Percentiles rank a stretch among this genome's conserved stretches.
phyloP scores from a whole-genome alignment of 2,113 vertebrate species.

The Tricholaema leucomelas region DNA sequence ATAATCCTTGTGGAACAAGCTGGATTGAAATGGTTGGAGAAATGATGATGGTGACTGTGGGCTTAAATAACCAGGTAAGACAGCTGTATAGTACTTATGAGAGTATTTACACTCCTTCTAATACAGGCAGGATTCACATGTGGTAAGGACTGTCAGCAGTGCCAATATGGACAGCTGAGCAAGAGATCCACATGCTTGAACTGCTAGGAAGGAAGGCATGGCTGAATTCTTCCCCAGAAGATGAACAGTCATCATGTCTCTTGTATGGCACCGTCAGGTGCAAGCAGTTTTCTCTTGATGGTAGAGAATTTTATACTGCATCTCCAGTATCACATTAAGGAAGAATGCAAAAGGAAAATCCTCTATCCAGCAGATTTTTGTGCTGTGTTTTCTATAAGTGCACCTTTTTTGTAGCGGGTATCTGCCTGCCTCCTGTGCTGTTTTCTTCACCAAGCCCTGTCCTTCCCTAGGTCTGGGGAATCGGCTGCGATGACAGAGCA shows the following conservation, averaged over 20 bases:
- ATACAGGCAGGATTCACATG: fast-evolving
- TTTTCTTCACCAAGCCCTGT: not conserved
- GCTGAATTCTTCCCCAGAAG: not conserved
- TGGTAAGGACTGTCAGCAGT: not conserved
- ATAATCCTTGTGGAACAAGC: conserved; percentile 93
- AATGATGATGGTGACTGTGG: conserved; percentile 92
- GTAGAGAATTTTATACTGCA: not conserved
- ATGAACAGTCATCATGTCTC: not conserved
- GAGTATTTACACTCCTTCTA: not conserved
- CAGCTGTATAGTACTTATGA: not conserved
- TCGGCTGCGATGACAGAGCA: conserved; percentile 84
- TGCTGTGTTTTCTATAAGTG: not conserved
- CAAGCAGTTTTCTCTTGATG: not conserved
- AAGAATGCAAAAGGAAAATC: not conserved
- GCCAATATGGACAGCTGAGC: not conserved
- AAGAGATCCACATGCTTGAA: not conserved
- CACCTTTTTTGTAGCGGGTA: not conserved
- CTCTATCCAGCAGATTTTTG: not conserved
- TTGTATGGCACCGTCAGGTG: not conserved
- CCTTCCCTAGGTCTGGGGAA: conserved; percentile 86
- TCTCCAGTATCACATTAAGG: not conserved
- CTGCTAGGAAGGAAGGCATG: not conserved
- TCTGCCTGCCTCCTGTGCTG: not conserved
- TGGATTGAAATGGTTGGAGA: conserved; percentile 98
- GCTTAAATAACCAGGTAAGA: conserved; percentile 92